Evolutionary conservation across 2,888 invertebrate species (phyloP), one percentile per base, ranked within the genome.

Genomic region (Meta bourneti): DNA sequence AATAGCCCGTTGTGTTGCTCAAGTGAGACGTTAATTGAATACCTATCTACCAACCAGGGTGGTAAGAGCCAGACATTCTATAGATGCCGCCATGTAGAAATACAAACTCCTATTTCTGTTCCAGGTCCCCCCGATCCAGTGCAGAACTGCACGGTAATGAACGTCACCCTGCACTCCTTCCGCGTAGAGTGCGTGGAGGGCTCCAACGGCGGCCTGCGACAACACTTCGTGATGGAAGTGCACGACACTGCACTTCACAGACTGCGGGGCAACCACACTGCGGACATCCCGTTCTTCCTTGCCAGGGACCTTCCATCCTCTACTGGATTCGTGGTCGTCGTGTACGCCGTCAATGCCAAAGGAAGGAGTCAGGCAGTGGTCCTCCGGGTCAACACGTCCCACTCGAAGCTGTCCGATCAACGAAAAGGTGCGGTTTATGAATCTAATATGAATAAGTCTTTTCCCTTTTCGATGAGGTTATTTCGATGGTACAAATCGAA

Each of bases 171-270:
- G 93, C 97, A 98, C 94, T 97, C 97, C 0, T 95, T 98, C 91
- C 97, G 97, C 95, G 97, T 98, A 81, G 97, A 97, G 93, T 98
- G 98, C 95, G 96, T 97, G 89, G 98, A 98, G 52, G 97, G 97
- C 94, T 98, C 97, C 95, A 98, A 98, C 95, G 98, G 98, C 92
- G 98, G 98, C 93, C 96, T 98, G 94, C 97, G 98, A 92, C 98
- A 98, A 95, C 96, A 96, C 95, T 98, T 98, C 96, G 96, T 97
- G 89, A 96, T 98, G 93, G 98, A 98, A 95, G 96, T 98, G 93
- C 93, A 92, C 83, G 93, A 93, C 79, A 93, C 92, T 5, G 77
- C 70, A n/a, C 34, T 84, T 20, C 91, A 93, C 79, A 85, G 91
- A 19, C 77, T 93, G 19, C 75, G 92, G 6, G 92, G 90, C 52